phyloP scores from a whole-genome alignment of 2,113 vertebrate genomes.

The Tetrao urogallus region DNA sequence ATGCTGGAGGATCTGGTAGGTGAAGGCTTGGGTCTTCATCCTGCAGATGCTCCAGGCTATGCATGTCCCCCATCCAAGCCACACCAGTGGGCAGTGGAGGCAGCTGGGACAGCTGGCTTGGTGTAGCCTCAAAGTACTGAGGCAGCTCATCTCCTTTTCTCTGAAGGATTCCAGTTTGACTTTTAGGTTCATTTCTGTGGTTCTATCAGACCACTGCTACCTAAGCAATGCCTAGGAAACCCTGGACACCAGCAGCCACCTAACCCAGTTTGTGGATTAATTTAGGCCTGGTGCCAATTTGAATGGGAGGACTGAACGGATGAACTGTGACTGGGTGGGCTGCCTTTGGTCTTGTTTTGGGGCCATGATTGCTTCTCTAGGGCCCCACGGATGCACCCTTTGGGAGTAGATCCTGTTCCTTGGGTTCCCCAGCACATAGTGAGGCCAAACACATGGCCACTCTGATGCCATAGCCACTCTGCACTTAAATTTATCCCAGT shows the following conservation, averaged over 20 bases:
- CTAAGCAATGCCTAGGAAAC: not conserved
- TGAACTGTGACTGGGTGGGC: not conserved
- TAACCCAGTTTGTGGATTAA: not conserved
- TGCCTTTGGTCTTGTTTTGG: not conserved
- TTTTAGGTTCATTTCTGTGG: not conserved
- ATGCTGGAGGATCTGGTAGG: not conserved
- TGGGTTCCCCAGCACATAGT: not conserved
- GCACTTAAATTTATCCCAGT: not conserved
- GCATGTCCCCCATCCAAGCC: not conserved
- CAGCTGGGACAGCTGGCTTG: not conserved
- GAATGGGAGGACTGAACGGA: not conserved
- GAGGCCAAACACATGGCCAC: not conserved
- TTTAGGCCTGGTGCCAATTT: not conserved
- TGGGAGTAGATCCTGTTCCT: not conserved
- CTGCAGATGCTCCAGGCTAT: accelerated
- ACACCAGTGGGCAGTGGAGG: not conserved
- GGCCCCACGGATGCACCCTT: not conserved
- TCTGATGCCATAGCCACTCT: accelerated
- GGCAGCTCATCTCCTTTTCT: not conserved
- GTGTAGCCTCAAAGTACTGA: accelerated
- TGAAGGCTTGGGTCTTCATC: not conserved
- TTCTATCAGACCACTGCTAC: not conserved
- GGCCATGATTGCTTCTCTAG: accelerated
- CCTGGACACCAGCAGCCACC: accelerated
- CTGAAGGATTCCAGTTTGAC: not conserved